Conservation (phyloP, 2,888 invertebrate genomes). For the Ecliptopera silaceata region DNA sequence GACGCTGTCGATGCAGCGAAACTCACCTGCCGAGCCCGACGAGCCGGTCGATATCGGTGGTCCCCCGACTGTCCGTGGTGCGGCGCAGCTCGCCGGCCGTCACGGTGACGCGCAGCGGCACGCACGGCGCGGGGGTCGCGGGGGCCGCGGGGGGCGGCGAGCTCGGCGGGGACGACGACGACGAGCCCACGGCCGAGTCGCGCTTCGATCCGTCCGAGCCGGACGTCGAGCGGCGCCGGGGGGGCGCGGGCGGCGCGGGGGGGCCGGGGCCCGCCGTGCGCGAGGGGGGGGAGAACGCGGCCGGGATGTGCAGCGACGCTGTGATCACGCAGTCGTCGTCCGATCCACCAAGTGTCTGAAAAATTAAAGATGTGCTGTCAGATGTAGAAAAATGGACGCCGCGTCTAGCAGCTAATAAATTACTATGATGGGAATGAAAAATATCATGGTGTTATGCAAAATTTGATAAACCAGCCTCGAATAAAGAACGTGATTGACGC, state of each 20-base stretch:
- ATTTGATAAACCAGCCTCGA: too few species aligned
- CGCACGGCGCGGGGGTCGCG: conserved; percentile 21
- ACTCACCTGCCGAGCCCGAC: conserved; percentile 62
- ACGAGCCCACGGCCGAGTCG: conserved; percentile 85
- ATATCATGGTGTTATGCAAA: too few species aligned
- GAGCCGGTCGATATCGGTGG: conserved; percentile 64
- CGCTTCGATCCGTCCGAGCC: conserved; percentile 63
- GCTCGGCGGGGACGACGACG: conserved; percentile 66
- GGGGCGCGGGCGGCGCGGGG: conserved; percentile 50
- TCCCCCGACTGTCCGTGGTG: conserved; percentile 32
- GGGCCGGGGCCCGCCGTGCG: conserved; percentile 34
- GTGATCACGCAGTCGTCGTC: conserved; percentile 88
- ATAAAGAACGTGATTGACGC: too few species aligned
- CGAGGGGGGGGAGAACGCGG: conserved; percentile 66
- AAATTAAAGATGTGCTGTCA: not conserved
- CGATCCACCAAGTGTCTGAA: conserved; percentile 83
- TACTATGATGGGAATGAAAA: too few species aligned
- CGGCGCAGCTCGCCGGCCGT: conserved; percentile 83
- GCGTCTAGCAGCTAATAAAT: too few species aligned
- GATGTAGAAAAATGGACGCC: too few species aligned
- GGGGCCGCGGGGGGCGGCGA: conserved; percentile 45
- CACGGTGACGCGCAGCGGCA: conserved; percentile 80
- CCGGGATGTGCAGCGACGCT: conserved; percentile 91
- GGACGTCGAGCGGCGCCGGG: conserved; percentile 66
- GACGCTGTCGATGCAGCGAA: too few species aligned